These are phyloP conservation scores for Hydriomena furcata DNA, from an alignment of 2,888 invertebrate species.

Conservation along the genomic window DNA sequence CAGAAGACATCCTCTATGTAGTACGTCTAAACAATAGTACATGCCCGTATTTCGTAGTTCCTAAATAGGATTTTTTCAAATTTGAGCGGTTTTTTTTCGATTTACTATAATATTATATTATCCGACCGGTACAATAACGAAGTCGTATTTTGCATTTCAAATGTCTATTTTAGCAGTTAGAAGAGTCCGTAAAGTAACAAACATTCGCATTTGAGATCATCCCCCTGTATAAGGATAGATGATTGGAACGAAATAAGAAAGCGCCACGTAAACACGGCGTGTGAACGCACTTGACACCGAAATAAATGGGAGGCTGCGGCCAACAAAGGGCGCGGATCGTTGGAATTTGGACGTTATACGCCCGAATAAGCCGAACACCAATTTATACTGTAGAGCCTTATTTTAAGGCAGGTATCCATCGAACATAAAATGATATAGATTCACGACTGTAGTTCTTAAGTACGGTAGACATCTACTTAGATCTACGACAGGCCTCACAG, in stretches of 20 bases:
- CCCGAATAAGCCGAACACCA: slow-evolving; percentile 33
- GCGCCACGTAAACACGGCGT: slow-evolving; percentile 60
- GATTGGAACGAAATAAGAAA: slow-evolving; percentile 55
- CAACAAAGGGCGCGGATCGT: slow-evolving; percentile 52
- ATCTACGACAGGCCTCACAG: too few relatives aligned
- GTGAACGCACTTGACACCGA: slow-evolving; percentile 71
- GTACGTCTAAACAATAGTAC: too few relatives aligned
- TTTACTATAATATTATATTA: too few relatives aligned
- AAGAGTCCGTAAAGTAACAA: neutral
- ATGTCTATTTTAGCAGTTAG: too few relatives aligned
- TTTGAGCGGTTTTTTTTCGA: too few relatives aligned
- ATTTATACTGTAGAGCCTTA: slow-evolving; percentile 16
- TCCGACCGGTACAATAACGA: too few relatives aligned
- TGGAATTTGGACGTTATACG: slow-evolving; percentile 52
- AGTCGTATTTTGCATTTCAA: too few relatives aligned
- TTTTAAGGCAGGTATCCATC: slow-evolving; percentile 11
- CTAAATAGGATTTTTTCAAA: too few relatives aligned
- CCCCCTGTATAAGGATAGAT: slow-evolving; percentile 50
- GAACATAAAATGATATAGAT: neutral
- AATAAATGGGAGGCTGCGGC: slow-evolving; percentile 62
- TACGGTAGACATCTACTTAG: too few relatives aligned
- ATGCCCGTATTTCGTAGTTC: too few relatives aligned
- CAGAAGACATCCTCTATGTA: too few relatives aligned
- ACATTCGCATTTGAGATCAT: slow-evolving; percentile 21
- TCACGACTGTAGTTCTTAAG: too few relatives aligned